Percentiles rank a stretch among this genome's conserved stretches.
These are phyloP conservation scores for Bellardia bayeri DNA, from an alignment of 2,888 invertebrate genomes.

Conservation along the genomic window DNA sequence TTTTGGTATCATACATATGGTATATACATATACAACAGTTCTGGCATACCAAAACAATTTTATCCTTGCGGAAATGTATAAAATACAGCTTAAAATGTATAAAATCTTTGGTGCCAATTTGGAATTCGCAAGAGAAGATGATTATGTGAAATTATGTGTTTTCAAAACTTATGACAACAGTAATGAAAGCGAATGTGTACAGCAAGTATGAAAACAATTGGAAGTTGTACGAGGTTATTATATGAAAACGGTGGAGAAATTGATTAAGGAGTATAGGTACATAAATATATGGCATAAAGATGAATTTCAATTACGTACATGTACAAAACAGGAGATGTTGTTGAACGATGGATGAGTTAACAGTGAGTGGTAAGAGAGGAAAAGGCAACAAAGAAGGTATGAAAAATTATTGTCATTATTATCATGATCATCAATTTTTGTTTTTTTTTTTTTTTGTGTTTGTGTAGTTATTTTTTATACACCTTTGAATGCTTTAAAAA, in stretches of 20 bases:
- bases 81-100: constrained; percentile 75
- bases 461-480: not conserved
- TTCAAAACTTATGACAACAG: constrained; percentile 84
- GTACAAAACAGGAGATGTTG: constrained; percentile 78
- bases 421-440: constrained; percentile 14
- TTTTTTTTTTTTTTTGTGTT: constrained; percentile 19
- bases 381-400: constrained; percentile 68
- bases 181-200: constrained; percentile 77
- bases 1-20: too few relatives aligned
- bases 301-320: constrained; percentile 86
- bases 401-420: constrained; percentile 31
- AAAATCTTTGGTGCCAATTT: constrained; percentile 81
- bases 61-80: too few relatives aligned
- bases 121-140: too few relatives aligned
- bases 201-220: constrained; percentile 84
- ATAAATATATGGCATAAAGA: constrained; percentile 94
- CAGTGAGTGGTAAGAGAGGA: constrained; percentile 59
- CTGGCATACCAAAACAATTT: too few relatives aligned
- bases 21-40: too few relatives aligned
- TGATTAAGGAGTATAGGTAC: constrained; percentile 85
- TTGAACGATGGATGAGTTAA: constrained; percentile 80
- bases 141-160: constrained; percentile 91
- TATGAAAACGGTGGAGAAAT: constrained; percentile 85
- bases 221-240: constrained; percentile 85
- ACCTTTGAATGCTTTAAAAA: not conserved